Percentiles rank a stretch among this genome's conserved stretches.
Conservation (phyloP, 2,797 vertebrate species). For the Alosa sapidissima region DNA sequence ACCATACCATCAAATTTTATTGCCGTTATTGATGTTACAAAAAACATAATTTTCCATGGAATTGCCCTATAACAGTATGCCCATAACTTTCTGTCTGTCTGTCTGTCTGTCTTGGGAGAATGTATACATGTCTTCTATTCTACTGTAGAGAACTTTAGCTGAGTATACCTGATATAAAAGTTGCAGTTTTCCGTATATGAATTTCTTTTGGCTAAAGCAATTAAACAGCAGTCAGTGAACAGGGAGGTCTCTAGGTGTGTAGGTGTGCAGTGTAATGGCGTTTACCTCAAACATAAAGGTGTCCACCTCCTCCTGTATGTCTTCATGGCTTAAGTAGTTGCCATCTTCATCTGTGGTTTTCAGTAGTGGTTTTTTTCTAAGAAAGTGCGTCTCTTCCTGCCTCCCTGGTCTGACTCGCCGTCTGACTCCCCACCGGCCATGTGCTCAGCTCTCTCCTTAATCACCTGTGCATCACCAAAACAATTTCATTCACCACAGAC, state of each 20-base stretch:
- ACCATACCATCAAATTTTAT: too few species aligned
- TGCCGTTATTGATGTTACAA: too few species aligned
- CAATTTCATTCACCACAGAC: background rate
- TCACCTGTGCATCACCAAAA: conserved; percentile 67
- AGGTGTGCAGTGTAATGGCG: background rate
- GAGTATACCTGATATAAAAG: background rate
- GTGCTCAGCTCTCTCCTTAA: conserved; percentile 63
- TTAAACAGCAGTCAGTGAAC: background rate
- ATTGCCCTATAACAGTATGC: too few species aligned
- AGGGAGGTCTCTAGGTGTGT: background rate
- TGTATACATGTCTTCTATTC: background rate
- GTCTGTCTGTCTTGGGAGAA: background rate
- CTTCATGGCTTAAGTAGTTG: conserved; percentile 69
- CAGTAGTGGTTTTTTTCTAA: conserved; percentile 84
- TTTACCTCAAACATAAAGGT: conserved; percentile 89
- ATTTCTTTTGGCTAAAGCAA: background rate
- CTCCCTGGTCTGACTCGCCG: conserved; percentile 34
- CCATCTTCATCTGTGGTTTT: conserved; percentile 74
- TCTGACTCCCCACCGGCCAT: conserved; percentile 29
- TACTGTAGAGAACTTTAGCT: background rate
- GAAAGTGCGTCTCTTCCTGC: conserved; percentile 71
- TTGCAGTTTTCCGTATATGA: background rate
- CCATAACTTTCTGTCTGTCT: background rate
- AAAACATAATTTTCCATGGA: too few species aligned
- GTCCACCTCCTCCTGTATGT: conserved; percentile 84